Conservation (phyloP, 2,888 invertebrate species). For the Rapana venosa region DNA sequence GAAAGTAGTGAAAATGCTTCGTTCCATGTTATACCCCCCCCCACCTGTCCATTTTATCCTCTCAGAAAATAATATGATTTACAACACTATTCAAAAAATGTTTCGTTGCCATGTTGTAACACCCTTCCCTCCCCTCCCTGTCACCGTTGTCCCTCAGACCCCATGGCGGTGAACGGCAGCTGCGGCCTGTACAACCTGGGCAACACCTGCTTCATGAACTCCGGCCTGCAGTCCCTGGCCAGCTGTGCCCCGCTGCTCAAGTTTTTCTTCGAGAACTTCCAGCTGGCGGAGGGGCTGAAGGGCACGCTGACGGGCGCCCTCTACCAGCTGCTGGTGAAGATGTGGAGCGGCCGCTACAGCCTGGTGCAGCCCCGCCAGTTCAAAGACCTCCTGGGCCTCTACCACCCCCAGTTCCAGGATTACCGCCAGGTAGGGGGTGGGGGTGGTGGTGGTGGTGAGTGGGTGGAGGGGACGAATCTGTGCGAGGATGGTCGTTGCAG, state of each 20-base stretch:
- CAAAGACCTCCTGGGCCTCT: constrained; percentile 82
- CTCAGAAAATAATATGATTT: too few species aligned
- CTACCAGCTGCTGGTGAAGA: constrained; percentile 81
- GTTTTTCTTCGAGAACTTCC: constrained; percentile 79
- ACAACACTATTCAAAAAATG: too few species aligned
- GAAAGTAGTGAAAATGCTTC: too few species aligned
- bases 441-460: too few species aligned
- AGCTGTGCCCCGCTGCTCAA: constrained; percentile 83
- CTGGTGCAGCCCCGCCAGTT: constrained; percentile 82
- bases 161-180: constrained; percentile 78
- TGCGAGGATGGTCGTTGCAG: too few species aligned
- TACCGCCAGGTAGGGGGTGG: constrained; percentile 81
- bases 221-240: constrained; percentile 89
- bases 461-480: too few species aligned
- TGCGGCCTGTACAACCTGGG: constrained; percentile 89
- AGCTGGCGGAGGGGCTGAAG: constrained; percentile 51
- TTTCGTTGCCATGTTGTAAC: too few species aligned
- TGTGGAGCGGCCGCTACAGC: constrained; percentile 82
- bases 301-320: constrained; percentile 81
- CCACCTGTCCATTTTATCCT: too few species aligned
- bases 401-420: constrained; percentile 83
- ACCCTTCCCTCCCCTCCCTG: too few species aligned
- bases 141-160: constrained; percentile 58
- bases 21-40: too few species aligned
- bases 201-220: constrained; percentile 94